Evolutionary conservation across 2,113 vertebrate genomes (phyloP).

Genomic region (Seriola quinqueradiata): DNA sequence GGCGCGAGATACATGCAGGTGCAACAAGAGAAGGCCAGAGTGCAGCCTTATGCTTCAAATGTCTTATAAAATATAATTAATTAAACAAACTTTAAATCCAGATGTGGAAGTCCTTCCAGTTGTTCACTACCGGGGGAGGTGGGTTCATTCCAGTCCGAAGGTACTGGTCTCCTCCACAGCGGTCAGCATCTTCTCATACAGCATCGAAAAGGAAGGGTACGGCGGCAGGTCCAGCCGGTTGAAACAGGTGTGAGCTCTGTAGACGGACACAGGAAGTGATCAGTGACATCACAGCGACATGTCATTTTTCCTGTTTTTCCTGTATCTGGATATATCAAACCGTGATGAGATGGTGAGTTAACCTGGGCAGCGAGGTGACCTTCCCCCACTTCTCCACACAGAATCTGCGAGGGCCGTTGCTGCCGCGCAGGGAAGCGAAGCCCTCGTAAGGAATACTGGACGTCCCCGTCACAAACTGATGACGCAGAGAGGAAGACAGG

Average conservation of each 20-base stretch:
- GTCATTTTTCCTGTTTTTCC: too few species aligned
- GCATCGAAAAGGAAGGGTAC: constrained; percentile 94
- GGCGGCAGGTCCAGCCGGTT: constrained; percentile 96
- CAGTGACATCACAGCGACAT: too few species aligned
- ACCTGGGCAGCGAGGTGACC: constrained; percentile 95
- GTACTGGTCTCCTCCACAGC: constrained; percentile 97
- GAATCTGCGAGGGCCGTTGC: constrained; percentile 94
- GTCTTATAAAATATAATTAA: constrained; percentile 28
- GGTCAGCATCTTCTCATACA: constrained; percentile 95
- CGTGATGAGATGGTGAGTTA: constrained; percentile 11
- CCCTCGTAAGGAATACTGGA: constrained; percentile 96
- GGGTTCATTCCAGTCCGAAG: constrained; percentile 91
- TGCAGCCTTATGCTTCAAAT: not conserved
- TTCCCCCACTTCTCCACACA: constrained; percentile 98
- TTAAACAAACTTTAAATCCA: not conserved
- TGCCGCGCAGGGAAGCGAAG: constrained; percentile 93
- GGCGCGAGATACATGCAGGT: constrained; percentile 30
- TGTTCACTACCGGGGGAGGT: not conserved
- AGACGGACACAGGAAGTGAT: constrained; percentile 6
- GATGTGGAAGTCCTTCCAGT: not conserved
- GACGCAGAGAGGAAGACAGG: not conserved
- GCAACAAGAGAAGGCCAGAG: constrained; percentile 12
- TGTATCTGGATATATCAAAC: too few species aligned
- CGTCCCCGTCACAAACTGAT: constrained; percentile 93
- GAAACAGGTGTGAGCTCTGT: constrained; percentile 95